Percentiles rank a stretch among this genome's conserved stretches.
These are phyloP conservation scores for Fregata magnificens DNA, from an alignment of 2,113 vertebrate genomes.

Conservation along the genomic window DNA sequence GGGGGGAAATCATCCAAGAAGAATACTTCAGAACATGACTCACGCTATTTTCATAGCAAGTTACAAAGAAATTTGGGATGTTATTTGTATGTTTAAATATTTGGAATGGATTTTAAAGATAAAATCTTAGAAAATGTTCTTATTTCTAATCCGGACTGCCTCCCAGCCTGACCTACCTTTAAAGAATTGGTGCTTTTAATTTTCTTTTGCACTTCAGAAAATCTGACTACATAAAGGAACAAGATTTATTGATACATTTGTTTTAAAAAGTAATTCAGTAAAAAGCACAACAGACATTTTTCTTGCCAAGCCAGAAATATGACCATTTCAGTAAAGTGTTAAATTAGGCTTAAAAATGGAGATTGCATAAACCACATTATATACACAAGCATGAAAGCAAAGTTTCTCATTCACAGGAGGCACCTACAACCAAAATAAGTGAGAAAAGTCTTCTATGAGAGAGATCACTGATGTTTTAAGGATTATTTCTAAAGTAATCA, in stretches of 20 bases:
- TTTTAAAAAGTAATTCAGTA: background rate
- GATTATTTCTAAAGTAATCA: background rate
- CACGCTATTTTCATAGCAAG: background rate
- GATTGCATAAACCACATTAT: background rate
- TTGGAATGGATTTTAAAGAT: background rate
- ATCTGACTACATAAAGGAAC: background rate
- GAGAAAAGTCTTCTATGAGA: background rate
- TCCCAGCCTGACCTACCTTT: background rate
- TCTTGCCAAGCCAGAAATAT: background rate
- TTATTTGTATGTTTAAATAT: background rate
- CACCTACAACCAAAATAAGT: background rate
- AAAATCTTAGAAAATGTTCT: background rate
- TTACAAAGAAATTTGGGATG: background rate
- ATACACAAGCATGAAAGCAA: background rate
- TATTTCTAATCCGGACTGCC: background rate
- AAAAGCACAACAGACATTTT: background rate
- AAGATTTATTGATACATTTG: background rate
- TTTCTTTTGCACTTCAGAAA: background rate
- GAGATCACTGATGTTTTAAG: background rate
- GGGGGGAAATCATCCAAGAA: background rate
- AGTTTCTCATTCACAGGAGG: background rate
- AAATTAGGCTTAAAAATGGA: background rate
- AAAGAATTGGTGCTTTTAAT: background rate
- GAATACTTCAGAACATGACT: background rate
- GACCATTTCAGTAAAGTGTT: background rate